These are phyloP conservation scores for Athetis lepigone DNA, from an alignment of 2,888 invertebrate species.

Conservation along the genomic window DNA sequence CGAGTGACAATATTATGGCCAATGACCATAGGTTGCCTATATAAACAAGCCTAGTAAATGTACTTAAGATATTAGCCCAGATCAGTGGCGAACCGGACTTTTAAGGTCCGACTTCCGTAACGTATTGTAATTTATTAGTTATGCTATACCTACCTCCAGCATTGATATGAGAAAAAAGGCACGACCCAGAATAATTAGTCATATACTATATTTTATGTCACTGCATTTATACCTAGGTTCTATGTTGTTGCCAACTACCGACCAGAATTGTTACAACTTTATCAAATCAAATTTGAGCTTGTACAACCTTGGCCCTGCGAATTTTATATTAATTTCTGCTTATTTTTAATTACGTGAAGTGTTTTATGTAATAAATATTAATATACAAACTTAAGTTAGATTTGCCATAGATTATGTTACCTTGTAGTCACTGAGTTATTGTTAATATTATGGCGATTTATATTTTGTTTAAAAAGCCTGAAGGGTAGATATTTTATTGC, in stretches of 20 bases:
- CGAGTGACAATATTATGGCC: slow-evolving; percentile 18
- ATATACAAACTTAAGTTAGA: background rate
- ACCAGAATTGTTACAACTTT: slow-evolving; percentile 17
- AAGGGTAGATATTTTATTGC: background rate
- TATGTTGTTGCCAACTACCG: slow-evolving; percentile 7
- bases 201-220: slow-evolving; percentile 28
- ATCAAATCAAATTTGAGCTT: slow-evolving; percentile 4
- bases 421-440: background rate
- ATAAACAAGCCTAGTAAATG: slow-evolving; percentile 31
- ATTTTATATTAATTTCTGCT: slow-evolving; percentile 3
- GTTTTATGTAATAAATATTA: background rate
- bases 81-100: slow-evolving; percentile 44
- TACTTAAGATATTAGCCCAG: slow-evolving; percentile 20
- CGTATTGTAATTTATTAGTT: slow-evolving; percentile 11
- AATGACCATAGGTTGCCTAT: slow-evolving; percentile 18
- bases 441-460: background rate
- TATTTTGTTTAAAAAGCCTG: background rate
- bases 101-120: slow-evolving; percentile 48
- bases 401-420: background rate
- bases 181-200: slow-evolving; percentile 37
- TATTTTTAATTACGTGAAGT: background rate
- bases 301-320: slow-evolving; percentile 19
- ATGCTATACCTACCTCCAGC: slow-evolving; percentile 12
- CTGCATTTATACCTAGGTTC: slow-evolving; percentile 5
- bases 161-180: slow-evolving; percentile 38